Evolutionary conservation across 1,140 invertebrate species (phyloP).

Genomic region (Steinernema feltiae): DNA sequence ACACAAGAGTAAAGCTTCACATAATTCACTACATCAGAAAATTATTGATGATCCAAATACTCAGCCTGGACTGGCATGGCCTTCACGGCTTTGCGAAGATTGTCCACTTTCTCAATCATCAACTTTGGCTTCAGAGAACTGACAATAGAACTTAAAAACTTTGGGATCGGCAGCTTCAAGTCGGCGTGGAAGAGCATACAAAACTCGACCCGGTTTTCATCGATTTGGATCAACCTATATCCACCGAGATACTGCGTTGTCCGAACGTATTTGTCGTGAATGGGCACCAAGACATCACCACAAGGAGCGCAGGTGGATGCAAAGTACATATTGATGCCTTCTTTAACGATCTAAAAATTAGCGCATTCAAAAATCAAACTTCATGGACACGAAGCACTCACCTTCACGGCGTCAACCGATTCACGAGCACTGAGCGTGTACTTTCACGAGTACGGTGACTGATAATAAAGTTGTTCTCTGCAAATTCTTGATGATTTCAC

Average conservation of each 20-base stretch:
- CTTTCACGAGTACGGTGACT: not conserved
- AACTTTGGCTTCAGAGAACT: not conserved
- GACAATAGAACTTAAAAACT: not conserved
- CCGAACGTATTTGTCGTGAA: not conserved
- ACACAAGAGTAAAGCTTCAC: not conserved
- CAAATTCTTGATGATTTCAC: not conserved
- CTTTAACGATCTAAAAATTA: not conserved
- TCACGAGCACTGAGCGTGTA: not conserved
- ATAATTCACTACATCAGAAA: not conserved
- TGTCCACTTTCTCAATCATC: not conserved
- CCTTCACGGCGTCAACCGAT: not conserved
- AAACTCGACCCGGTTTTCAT: not conserved
- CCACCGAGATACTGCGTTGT: not conserved
- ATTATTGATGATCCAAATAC: not conserved
- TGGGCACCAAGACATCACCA: not conserved
- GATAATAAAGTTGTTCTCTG: not conserved
- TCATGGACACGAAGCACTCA: too few relatives aligned
- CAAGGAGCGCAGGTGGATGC: not conserved
- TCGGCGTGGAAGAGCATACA: constrained; percentile 7
- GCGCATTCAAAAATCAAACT: too few relatives aligned
- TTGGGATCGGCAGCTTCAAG: not conserved
- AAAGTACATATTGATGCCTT: not conserved
- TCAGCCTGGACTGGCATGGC: not conserved
- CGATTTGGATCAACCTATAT: not conserved
- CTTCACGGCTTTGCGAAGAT: not conserved